Conservation (phyloP, 2,113 vertebrate species). For the Gnathonemus echidnorhynchus region DNA sequence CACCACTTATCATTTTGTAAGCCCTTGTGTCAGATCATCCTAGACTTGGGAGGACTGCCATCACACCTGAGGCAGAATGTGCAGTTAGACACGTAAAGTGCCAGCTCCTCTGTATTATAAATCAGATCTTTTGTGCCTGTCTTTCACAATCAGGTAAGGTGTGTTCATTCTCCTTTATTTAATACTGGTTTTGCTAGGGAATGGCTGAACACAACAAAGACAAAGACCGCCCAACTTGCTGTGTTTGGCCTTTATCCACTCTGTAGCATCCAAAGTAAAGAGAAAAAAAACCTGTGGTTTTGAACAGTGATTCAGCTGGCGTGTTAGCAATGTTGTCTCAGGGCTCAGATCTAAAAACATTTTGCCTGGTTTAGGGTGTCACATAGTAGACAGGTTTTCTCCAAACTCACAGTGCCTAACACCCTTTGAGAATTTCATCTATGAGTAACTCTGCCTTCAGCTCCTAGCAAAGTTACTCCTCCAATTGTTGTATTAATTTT, state of each 20-base stretch:
- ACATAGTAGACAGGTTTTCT: neutral
- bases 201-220: neutral
- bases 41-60: neutral
- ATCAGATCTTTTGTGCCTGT: neutral
- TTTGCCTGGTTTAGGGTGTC: neutral
- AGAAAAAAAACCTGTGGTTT: constrained; percentile 31
- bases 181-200: neutral
- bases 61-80: neutral
- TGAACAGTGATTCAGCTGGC: constrained; percentile 36
- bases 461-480: neutral
- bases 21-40: neutral
- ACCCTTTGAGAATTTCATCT: neutral
- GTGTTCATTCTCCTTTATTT: neutral
- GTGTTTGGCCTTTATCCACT: constrained; percentile 21
- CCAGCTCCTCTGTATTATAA: neutral
- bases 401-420: neutral
- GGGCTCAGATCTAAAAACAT: constrained; percentile 37
- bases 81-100: neutral
- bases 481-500: neutral
- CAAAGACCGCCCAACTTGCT: constrained; percentile 18
- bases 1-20: neutral
- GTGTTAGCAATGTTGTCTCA: constrained; percentile 43
- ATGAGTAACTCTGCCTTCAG: neutral
- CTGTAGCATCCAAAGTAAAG: constrained; percentile 3
- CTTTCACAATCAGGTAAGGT: neutral